Evolutionary conservation across 2,797 vertebrate species (phyloP), one percentile per base, ranked within the genome.

Genomic region (Spinibarbus caldwelli): DNA sequence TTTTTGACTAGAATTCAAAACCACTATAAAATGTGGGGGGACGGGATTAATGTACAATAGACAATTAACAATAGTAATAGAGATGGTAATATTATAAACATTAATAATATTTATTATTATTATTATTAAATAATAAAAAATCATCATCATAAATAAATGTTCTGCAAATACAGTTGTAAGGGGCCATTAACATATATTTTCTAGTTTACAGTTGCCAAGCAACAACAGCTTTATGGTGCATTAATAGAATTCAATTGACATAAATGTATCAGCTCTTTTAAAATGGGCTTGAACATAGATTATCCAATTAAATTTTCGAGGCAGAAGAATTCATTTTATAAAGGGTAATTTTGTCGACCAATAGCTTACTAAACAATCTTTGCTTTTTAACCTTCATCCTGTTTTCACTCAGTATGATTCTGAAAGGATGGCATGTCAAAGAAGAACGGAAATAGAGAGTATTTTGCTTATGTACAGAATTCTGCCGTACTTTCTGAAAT

Each of bases 401-500:
- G 1, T 76, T 66, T 75, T 82, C 52, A 45, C 15, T 41, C 6
- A 41, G 43, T 6, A 8, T 66, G 41, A 38, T 36, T 15, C 21
- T 76, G 0, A 66, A 66, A 54, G 15, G 26, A 47, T 23, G n/a
- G 34, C 31, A 77, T 90, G 87, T 90, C 64, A 75, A 43, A 59
- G n/a, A 54, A 84, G n/a, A n/a, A n/a, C n/a, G n/a, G n/a, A n/a
- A n/a, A n/a, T n/a, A n/a, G n/a, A n/a, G n/a, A n/a, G 88, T 54
- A 31, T 9, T 87, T 90, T 86, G 80, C 78, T 84, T 87, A 89
- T 83, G 85, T 89, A 88, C 82, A 84, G 87, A 80, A 88, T 41
- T 88, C 89, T 90, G 80, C 87, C 91, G 8, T 88, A 89, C 68
- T 87, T 79, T 78, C 17, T 92, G 88, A 93, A 93, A 93, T 93